Conservation (phyloP, 1,140 invertebrate genomes). For the Agraylea sexmaculata region DNA sequence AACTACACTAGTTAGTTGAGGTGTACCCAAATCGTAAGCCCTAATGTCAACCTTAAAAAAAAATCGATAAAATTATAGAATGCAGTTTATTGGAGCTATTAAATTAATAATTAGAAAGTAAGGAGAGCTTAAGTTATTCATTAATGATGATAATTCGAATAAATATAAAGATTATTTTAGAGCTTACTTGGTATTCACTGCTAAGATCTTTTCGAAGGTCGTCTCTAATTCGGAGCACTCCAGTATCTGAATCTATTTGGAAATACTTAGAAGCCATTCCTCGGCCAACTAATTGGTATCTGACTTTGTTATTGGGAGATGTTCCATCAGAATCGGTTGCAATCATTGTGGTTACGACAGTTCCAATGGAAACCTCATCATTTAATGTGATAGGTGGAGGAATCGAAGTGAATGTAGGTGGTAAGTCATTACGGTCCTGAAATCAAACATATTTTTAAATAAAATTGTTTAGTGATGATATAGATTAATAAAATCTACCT, state of each 20-base stretch:
- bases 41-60: conserved; percentile 56
- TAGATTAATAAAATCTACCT: conserved; percentile 40
- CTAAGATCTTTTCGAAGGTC: conserved; percentile 73
- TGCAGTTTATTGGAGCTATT: too few species aligned
- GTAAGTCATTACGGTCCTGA: conserved; percentile 69
- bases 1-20: conserved; percentile 66
- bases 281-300: conserved; percentile 68
- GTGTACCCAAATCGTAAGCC: conserved; percentile 78
- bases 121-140: too few species aligned
- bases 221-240: conserved; percentile 63
- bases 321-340: conserved; percentile 76
- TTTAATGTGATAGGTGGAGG: conserved; percentile 71
- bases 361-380: conserved; percentile 70
- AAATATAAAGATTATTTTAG: conserved; percentile 1
- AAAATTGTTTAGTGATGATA: neutral
- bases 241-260: conserved; percentile 73
- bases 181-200: conserved; percentile 60
- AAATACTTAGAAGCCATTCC: conserved; percentile 74
- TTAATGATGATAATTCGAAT: neutral
- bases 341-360: conserved; percentile 60
- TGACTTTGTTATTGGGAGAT: conserved; percentile 65
- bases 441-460: conserved; percentile 20
- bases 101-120: too few species aligned
- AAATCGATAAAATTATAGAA: conserved; percentile 6
- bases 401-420: conserved; percentile 72